Conservation (phyloP, 2,888 invertebrate genomes). For the Agriopis marginaria region DNA sequence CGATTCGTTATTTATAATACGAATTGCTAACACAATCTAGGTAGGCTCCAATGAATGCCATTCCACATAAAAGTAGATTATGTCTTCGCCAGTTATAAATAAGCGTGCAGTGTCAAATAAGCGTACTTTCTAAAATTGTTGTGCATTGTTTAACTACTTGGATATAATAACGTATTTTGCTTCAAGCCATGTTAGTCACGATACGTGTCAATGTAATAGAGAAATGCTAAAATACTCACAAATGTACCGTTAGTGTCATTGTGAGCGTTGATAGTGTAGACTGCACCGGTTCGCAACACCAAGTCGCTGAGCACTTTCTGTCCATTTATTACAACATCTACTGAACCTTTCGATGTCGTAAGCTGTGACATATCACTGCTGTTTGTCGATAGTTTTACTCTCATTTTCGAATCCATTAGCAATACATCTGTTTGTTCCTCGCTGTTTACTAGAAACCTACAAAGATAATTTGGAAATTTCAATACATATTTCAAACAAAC, state of each 20-base stretch:
- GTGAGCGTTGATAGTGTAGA: slow-evolving; percentile 86
- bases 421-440: slow-evolving; percentile 54
- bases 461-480: not conserved
- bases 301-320: slow-evolving; percentile 61
- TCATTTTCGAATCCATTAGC: slow-evolving; percentile 61
- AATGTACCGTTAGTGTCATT: slow-evolving; percentile 65
- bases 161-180: not conserved
- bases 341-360: slow-evolving; percentile 65
- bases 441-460: slow-evolving; percentile 74
- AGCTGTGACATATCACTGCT: slow-evolving; percentile 61
- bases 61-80: slow-evolving; percentile 8
- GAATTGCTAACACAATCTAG: not conserved
- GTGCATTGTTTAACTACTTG: slow-evolving; percentile 8
- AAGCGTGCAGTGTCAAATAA: slow-evolving; percentile 6
- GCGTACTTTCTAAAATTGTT: slow-evolving; percentile 19
- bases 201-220: not conserved
- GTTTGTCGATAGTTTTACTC: slow-evolving; percentile 53
- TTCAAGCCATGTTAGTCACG: not conserved
- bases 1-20: not conserved
- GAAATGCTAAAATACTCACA: slow-evolving; percentile 56
- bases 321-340: slow-evolving; percentile 70
- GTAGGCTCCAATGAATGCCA: not conserved
- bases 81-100: slow-evolving; percentile 3
- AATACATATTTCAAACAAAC: not conserved
- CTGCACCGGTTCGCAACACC: slow-evolving; percentile 87